Evolutionary conservation across 2,888 invertebrate species (phyloP), one percentile per base, ranked within the genome.

Genomic region (Tinea pellionella): DNA sequence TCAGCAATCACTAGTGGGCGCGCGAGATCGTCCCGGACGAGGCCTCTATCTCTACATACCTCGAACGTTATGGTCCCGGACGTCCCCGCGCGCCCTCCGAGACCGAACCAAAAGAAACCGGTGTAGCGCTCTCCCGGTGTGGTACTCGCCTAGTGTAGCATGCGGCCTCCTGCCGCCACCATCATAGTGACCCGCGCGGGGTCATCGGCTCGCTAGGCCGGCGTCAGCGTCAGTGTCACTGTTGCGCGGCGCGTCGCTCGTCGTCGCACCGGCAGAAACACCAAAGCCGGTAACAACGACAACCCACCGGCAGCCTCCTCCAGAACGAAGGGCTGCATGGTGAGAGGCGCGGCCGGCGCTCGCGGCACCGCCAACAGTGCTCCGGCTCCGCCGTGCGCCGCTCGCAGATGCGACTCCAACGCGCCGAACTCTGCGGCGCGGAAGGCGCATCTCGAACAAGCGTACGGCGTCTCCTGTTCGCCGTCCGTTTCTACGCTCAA

Each of bases 291-390:
- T 73, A 96, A 92, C 82, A 97, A 94, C 77, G 92, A 91, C 69
- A 84, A 81, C 74, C 84, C 87, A 66, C 85, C 86, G 67, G 84
- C 82, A 69, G 87, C 78, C 79, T 95, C 94, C 80, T 92, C 91
- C 69, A 96, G 89, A 69, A 96, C 90, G 87, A 97, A 98, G 62
- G 97, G 95, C 88, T 97, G 97, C 96, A 97, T 97, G 66, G 95
- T 92, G 73, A 94, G 93, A 64, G 89, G 75, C 62, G 87, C 80
- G 66, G 91, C 89, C 66, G 91, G 88, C 61, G 92, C 93, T 70
- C 94, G 93, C 65, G 89, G 89, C 72, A 88, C 78, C 29, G 86
- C 80, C 70, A 86, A 74, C 71, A 90, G 81, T 64, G 89, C 88
- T 37, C 88, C 87, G 61, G 81, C 88, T 51, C 89, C 73, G 32